Base-by-base conservation (phyloP, 2,797 vertebrate genomes). In the Rallus crepitans region DNA sequence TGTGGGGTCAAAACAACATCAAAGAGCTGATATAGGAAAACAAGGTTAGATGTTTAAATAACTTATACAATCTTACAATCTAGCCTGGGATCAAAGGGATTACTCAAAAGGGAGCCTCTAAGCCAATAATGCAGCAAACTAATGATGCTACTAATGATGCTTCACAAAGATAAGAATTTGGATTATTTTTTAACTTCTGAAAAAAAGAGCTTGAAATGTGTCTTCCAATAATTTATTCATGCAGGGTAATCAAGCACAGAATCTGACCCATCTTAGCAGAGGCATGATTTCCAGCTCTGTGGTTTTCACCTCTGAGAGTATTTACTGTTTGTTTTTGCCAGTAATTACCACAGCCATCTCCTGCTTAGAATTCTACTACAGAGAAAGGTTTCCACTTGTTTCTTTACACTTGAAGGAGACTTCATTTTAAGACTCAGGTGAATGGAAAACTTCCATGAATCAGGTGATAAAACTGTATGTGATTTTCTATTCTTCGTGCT, bases 251-350 rank as follows among this genome's bases (percentile, higher is more conserved):
- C 87, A 95, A 82, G 93, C 81, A 69, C 9, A 6, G 57, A 94
- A 93, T 92, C 78, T 93, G 55, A 89, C 75, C 68, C 59, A 78
- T 2, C 77, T 93, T 33, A 92, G 89, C 82, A 93, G 59, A 83
- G n/a, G 73, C 82, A 80, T 4, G 3, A 64, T 90, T 95, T 95
- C 87, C 86, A 91, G 86, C 81, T 87, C 75, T 96, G 94, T 88
- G 93, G 93, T 89, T 96, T 89, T 72, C 66, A 90, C 81, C 92
- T 96, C 93, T 59, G 73, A 84, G 79, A 81, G n/a, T 79, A 73
- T 86, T 89, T 95, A 82, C 93, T 78, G 17, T 83, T 61, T 91
- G 35, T 87, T 84, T 87, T 84, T 94, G 71, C 91, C 80, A 82
- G 93, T 85, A 96, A 93, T 81, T 79, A 90, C 70, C 88, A 90